Evolutionary conservation across 2,888 invertebrate genomes (phyloP), one percentile per base, ranked within the genome.

Genomic region (Cybosia mesomella): DNA sequence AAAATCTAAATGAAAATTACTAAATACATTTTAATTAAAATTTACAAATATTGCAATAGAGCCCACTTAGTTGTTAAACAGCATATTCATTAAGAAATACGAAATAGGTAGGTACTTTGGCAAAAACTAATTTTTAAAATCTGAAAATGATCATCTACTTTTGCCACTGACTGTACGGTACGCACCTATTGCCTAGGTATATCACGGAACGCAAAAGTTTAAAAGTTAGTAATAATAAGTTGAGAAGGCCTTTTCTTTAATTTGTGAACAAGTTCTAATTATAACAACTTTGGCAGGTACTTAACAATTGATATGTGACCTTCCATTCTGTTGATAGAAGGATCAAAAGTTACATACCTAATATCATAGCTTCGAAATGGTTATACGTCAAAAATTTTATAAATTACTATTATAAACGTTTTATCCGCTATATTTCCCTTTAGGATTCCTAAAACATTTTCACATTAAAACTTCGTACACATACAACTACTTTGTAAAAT

Each of bases 401-500:
- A 28, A 18, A 18, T 18, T 15, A n/a, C n/a, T 3, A 43, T 18
- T 36, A 36, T 13, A 18, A 57, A 58, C 34, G 21, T 58, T 34
- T 21, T 1, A 34, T 15, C 18, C 4, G 24, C 24, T 55, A 13
- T 7, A 55, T 24, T 55, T 55, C 1, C 55, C 24, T 55, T 55
- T 28, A 55, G 28, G 24, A 11, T 36, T 58, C 36, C 7, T 15
- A 58, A 15, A 59, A 18, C 15, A 39, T 1, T 39, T 7, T 5
- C 15, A 18, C 15, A 36, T 9, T 39, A 18, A n/a, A 67, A 54
- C 39, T 21, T 54, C 9, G 8, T n/a, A n/a, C 49, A 49, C 9
- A 2, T n/a, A n/a, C 49, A 49, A 43, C 18, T 18, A 43, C 7
- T 60, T 53, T 36, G 34, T 49, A 2, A 68, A 66, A 67, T 11